Percentiles rank a stretch among this genome's conserved stretches.
These are phyloP conservation scores for Bombyx huttoni DNA, from an alignment of 2,888 invertebrate genomes.

Conservation along the genomic window DNA sequence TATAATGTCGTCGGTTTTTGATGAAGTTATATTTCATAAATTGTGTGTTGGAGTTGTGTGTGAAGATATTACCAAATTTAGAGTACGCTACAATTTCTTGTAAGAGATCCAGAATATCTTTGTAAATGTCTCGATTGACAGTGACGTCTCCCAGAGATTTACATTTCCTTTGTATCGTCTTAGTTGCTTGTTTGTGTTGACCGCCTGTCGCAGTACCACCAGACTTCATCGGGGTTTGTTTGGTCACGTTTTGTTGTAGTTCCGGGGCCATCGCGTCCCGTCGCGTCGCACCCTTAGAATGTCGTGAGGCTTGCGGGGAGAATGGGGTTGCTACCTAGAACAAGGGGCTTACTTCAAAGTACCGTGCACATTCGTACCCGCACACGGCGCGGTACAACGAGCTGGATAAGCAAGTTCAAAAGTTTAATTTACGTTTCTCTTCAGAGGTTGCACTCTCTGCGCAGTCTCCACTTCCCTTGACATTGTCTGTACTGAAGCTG, in stretches of 20 bases:
- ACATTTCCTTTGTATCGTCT: conserved; percentile 13
- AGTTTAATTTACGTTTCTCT: conserved; percentile 26
- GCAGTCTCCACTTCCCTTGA: conserved; percentile 34
- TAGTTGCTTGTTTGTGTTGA: background rate
- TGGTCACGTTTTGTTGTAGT: background rate
- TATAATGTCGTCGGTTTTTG: too few species aligned
- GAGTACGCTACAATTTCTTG: conserved; percentile 8
- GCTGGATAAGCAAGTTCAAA: too few species aligned
- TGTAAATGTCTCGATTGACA: conserved; percentile 12
- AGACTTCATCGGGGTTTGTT: background rate
- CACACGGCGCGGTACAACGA: too few species aligned
- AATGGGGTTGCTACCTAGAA: conserved; percentile 41
- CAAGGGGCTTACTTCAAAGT: conserved; percentile 7
- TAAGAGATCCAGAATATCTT: conserved; percentile 19
- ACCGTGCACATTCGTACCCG: too few species aligned
- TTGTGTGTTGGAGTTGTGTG: background rate
- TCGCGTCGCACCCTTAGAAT: too few species aligned
- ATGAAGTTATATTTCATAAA: too few species aligned
- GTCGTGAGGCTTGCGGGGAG: conserved; percentile 16
- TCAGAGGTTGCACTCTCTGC: conserved; percentile 14
- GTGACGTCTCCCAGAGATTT: conserved; percentile 30
- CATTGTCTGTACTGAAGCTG: conserved; percentile 36
- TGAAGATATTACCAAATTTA: background rate
- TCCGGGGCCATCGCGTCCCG: background rate
- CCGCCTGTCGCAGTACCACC: too few species aligned